These are phyloP conservation scores for Loripinus fragilis DNA, from an alignment of 2,888 invertebrate genomes.

Conservation along the genomic window DNA sequence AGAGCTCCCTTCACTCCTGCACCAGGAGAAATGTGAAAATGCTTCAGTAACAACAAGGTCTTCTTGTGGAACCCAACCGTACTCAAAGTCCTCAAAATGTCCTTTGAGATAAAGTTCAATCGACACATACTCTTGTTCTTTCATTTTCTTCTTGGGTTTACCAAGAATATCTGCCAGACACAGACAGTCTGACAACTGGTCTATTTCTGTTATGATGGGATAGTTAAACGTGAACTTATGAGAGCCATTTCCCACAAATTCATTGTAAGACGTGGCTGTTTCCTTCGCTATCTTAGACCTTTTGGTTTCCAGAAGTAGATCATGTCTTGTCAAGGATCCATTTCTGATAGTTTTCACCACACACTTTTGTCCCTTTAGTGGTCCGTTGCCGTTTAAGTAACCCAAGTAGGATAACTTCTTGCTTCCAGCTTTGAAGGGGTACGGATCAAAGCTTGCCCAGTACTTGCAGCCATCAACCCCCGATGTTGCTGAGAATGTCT, in stretches of 20 bases:
- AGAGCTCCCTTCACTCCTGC: slow-evolving; percentile 61
- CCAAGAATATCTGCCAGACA: slow-evolving; percentile 66
- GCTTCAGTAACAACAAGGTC: slow-evolving; percentile 62
- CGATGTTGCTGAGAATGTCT: slow-evolving; percentile 57
- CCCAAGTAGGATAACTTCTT: slow-evolving; percentile 70
- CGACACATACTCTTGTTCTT: slow-evolving; percentile 65
- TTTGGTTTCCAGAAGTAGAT: slow-evolving; percentile 61
- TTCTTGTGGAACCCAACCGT: slow-evolving; percentile 45
- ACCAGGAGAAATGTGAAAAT: slow-evolving; percentile 73
- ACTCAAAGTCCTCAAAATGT: slow-evolving; percentile 63
- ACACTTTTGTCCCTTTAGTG: slow-evolving; percentile 69
- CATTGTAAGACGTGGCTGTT: slow-evolving; percentile 52
- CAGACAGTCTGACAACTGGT: slow-evolving; percentile 69
- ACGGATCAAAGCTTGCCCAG: slow-evolving; percentile 68
- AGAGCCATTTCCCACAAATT: slow-evolving; percentile 38
- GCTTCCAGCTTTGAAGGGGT: slow-evolving; percentile 64
- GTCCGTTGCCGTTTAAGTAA: slow-evolving; percentile 69
- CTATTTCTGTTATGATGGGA: slow-evolving; percentile 70
- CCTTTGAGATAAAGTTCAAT: slow-evolving; percentile 68
- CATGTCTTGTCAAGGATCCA: slow-evolving; percentile 57
- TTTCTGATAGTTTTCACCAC: slow-evolving; percentile 70
- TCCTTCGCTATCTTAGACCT: slow-evolving; percentile 55
- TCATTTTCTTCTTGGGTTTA: slow-evolving; percentile 61
- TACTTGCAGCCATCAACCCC: slow-evolving; percentile 57
- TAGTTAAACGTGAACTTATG: slow-evolving; percentile 55